phyloP scores from a whole-genome alignment of 2,797 vertebrate genomes.

The Myiothlypis coronata region DNA sequence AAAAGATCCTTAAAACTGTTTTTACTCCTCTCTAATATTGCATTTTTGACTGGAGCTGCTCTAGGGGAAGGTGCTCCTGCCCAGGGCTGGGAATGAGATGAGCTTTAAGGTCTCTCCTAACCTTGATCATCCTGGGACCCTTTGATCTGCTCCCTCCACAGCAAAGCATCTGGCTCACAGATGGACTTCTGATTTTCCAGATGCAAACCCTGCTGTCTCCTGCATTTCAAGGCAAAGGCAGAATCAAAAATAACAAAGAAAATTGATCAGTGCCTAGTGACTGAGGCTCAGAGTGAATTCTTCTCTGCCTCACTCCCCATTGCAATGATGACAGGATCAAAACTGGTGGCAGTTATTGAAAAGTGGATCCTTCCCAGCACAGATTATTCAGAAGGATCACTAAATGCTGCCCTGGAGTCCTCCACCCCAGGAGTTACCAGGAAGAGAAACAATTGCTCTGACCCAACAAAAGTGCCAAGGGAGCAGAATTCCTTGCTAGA shows the following conservation, averaged over 20 bases:
- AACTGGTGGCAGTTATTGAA: not conserved
- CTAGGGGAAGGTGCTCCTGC: not conserved
- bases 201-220: not conserved
- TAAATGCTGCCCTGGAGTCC: not conserved
- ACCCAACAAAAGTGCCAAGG: not conserved
- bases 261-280: not conserved
- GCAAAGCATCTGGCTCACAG: conserved; percentile 6
- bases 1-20: not conserved
- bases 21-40: not conserved
- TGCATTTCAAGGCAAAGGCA: not conserved
- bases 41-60: not conserved
- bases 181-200: not conserved
- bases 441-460: not conserved
- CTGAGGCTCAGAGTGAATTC: not conserved
- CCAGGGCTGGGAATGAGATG: not conserved
- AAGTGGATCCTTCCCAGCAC: not conserved
- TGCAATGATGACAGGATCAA: not conserved
- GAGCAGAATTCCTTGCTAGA: not conserved
- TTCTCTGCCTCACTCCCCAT: not conserved
- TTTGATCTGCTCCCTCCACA: not conserved
- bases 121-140: not conserved
- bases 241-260: not conserved
- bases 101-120: not conserved
- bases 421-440: not conserved
- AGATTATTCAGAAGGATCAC: not conserved